A percentile compares a stretch with the other conserved stretches of the same genome.
Evolutionary conservation across 2,113 vertebrate species (phyloP).

Genomic region (Acrocephalus arundinaceus): DNA sequence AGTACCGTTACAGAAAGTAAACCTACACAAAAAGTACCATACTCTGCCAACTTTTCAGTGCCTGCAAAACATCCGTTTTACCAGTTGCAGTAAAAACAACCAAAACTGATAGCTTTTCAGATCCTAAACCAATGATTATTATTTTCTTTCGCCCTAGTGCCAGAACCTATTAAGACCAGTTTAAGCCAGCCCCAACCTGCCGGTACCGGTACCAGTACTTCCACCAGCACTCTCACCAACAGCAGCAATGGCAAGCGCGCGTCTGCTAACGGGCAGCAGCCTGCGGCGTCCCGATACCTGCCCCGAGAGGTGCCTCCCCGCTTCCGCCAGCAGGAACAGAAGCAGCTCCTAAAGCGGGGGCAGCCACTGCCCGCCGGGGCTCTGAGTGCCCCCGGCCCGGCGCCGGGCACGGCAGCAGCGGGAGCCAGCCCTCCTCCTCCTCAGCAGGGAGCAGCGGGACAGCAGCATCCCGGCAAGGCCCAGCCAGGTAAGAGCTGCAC

Average conservation of each 20-base stretch:
- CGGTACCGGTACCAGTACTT: constrained; percentile 84
- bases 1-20: background rate
- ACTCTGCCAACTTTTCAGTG: background rate
- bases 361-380: constrained; percentile 89
- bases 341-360: constrained; percentile 96
- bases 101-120: background rate
- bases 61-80: background rate
- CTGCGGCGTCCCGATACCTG: constrained; percentile 88
- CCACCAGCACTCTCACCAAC: constrained; percentile 83
- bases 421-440: constrained; percentile 74
- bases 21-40: background rate
- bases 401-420: constrained; percentile 73
- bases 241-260: constrained; percentile 94
- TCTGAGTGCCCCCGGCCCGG: constrained; percentile 74
- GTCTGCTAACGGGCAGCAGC: constrained; percentile 81
- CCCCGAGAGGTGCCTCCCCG: constrained; percentile 96
- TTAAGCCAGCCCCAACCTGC: constrained; percentile 89
- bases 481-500: constrained; percentile 77
- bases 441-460: constrained; percentile 66
- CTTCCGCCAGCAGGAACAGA: constrained; percentile 98
- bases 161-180: constrained; percentile 93
- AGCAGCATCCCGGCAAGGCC: constrained; percentile 79
- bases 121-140: background rate
- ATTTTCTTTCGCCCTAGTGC: constrained; percentile 76
- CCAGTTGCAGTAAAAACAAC: background rate